Evolutionary conservation across 2,113 vertebrate genomes (phyloP).

Genomic region (Hirundichthys speculiger): DNA sequence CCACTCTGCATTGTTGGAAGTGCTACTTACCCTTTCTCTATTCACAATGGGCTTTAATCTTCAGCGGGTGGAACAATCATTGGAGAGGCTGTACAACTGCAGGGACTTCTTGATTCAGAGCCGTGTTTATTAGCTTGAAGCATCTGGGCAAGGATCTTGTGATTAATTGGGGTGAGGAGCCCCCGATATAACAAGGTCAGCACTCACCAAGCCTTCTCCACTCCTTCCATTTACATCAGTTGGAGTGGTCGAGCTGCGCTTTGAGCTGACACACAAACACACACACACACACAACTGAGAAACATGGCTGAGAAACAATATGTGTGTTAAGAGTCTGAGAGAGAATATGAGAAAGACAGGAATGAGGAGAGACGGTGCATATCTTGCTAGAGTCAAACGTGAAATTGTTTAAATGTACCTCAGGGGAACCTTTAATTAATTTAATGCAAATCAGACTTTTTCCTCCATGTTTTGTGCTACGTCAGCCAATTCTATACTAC

Average conservation of each 20-base stretch:
- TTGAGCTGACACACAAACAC: constrained; percentile 35
- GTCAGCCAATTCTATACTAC: constrained; percentile 49
- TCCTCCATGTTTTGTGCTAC: constrained; percentile 41
- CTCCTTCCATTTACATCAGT: constrained; percentile 93
- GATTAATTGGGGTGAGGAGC: constrained; percentile 93
- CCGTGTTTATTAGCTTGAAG: constrained; percentile 88
- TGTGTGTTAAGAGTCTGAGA: neutral
- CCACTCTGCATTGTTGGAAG: constrained; percentile 56
- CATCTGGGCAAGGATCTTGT: constrained; percentile 86
- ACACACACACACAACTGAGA: constrained; percentile 33
- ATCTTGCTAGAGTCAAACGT: constrained; percentile 63
- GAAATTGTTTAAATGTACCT: constrained; percentile 79
- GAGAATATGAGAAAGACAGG: constrained; percentile 20
- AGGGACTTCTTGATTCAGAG: constrained; percentile 73
- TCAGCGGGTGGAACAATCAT: constrained; percentile 59
- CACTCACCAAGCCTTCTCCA: constrained; percentile 85
- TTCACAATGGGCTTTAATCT: constrained; percentile 73
- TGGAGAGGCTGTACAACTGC: constrained; percentile 68
- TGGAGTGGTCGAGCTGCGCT: constrained; percentile 70
- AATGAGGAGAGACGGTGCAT: constrained; percentile 44
- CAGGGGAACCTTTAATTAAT: constrained; percentile 81
- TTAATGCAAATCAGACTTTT: constrained; percentile 81
- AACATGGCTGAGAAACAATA: neutral
- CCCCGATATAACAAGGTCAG: constrained; percentile 90
- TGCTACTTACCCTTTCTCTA: constrained; percentile 48